Percentiles rank a stretch among this genome's conserved stretches.
These are phyloP conservation scores for Cabera pusaria DNA, from an alignment of 2,888 invertebrate genomes.

Conservation along the genomic window DNA sequence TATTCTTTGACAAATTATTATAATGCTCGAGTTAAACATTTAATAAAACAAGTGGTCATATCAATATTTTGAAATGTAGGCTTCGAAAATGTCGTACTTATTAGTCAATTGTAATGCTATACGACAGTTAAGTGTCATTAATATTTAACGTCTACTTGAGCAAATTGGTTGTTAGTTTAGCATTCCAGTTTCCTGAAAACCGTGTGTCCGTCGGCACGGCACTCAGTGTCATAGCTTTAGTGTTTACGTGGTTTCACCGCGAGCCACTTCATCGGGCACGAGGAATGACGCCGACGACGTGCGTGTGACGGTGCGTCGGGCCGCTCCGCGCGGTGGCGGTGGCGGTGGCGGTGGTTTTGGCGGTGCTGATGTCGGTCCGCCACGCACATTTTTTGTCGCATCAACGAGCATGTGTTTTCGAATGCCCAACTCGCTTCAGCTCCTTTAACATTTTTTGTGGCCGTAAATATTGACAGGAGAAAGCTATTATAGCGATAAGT, in stretches of 20 bases:
- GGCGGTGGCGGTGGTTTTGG: no score
- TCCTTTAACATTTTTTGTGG: constrained; percentile 50
- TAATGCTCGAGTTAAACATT: no score
- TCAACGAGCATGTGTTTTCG: constrained; percentile 11
- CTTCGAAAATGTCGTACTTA: no score
- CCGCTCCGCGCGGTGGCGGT: no score
- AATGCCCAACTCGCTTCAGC: constrained; percentile 37
- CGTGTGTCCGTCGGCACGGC: constrained; percentile 4
- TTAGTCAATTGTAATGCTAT: no score
- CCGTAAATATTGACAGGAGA: constrained; percentile 63
- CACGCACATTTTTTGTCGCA: constrained; percentile 12
- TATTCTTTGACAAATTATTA: no score
- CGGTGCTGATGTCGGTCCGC: neutral
- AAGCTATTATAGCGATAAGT: constrained; percentile 47
- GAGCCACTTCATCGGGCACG: constrained; percentile 57
- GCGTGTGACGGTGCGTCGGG: neutral
- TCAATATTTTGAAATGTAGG: no score
- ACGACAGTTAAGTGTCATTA: no score
- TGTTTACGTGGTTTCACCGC: constrained; percentile 25
- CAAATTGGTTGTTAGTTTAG: constrained; percentile 20
- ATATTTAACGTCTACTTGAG: constrained; percentile 18
- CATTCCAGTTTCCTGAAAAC: constrained; percentile 22
- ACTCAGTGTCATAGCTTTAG: constrained; percentile 11
- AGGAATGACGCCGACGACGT: constrained; percentile 54
- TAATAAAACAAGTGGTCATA: no score